phyloP scores from a whole-genome alignment of 2,797 vertebrate species.

The Sternarchorhynchus goeldii region DNA sequence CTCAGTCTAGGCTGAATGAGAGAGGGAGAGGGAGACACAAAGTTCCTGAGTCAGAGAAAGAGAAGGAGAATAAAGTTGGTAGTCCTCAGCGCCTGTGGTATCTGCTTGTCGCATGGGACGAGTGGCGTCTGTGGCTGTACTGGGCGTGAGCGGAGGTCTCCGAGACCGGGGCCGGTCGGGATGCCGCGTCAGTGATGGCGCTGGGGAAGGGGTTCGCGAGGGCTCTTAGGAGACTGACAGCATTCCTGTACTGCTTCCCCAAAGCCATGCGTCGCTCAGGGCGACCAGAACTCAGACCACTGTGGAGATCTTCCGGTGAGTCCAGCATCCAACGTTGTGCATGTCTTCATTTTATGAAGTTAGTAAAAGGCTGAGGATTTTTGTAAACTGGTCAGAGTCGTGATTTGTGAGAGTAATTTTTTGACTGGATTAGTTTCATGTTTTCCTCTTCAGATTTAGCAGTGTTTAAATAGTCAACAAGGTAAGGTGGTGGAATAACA shows the following conservation, averaged over 20 bases:
- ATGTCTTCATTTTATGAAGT: not conserved
- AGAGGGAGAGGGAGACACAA: not conserved
- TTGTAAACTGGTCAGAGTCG: not conserved
- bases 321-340: not conserved
- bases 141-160: not conserved
- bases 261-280: conserved; percentile 67
- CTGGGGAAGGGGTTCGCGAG: conserved; percentile 64
- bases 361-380: not conserved
- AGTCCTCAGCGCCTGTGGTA: not conserved
- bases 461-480: no score
- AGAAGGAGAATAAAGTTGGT: not conserved
- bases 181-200: conserved; percentile 64
- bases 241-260: conserved; percentile 68
- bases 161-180: no score
- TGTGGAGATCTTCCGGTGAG: conserved; percentile 75
- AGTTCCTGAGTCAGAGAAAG: conserved; percentile 1
- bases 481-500: no score
- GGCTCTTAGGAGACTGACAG: conserved; percentile 67
- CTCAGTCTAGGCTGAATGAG: conserved; percentile 4
- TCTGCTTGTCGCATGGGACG: not conserved
- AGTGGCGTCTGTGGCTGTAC: not conserved
- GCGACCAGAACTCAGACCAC: conserved; percentile 67
- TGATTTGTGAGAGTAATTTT: not conserved
- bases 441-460: no score
- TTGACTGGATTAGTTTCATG: not conserved